Base-by-base conservation (phyloP, 2,797 vertebrate genomes). In the Hydrolagus colliei region DNA sequence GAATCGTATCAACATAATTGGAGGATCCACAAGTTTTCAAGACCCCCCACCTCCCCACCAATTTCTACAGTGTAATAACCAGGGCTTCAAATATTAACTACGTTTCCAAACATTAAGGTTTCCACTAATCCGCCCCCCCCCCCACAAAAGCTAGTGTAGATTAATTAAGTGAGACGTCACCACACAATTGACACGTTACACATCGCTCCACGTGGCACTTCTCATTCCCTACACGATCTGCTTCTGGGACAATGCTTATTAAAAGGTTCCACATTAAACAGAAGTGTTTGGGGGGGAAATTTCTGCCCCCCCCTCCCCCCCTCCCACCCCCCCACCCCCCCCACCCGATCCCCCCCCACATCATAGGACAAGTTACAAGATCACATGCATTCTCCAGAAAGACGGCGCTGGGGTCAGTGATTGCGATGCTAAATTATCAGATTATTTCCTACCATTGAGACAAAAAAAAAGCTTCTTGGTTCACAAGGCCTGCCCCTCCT, bases 401-500 rank as follows among this genome's bases (percentile, higher is more conserved):
- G 41, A 84, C 79, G 68, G 67, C 41, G 73, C 75, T 77, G 52
- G 6, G 27, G 41, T 52, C 41, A 77, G 52, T 77, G 75, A 77
- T 59, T 77, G 79, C 32, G 16, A 68, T 18, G 71, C 35, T 84
- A 67, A 27, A 82, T 82, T 67, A 67, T 65, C 27, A 71, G 79
- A 68, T 52, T 52, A 52, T 6, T 27, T 52, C 65, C 79, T 84
- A 41, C 79, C 65, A 61, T 68, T 63, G 79, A 84, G 27, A 62
- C 65, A n/a, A 35, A 84, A 82, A 65, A 68, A 35, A 14, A 67
- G 22, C 22, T n/a, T 59, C 41, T 67, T 41, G 63, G 32, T 82
- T 27, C 65, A 84, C 41, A 84, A 84, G 68, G 79, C 79, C 79
- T 84, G 79, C 32, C 79, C 65, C 67, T 84, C 65, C 68, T 84